phyloP scores from a whole-genome alignment of 2,797 vertebrate genomes.

The Pitangus sulphuratus region DNA sequence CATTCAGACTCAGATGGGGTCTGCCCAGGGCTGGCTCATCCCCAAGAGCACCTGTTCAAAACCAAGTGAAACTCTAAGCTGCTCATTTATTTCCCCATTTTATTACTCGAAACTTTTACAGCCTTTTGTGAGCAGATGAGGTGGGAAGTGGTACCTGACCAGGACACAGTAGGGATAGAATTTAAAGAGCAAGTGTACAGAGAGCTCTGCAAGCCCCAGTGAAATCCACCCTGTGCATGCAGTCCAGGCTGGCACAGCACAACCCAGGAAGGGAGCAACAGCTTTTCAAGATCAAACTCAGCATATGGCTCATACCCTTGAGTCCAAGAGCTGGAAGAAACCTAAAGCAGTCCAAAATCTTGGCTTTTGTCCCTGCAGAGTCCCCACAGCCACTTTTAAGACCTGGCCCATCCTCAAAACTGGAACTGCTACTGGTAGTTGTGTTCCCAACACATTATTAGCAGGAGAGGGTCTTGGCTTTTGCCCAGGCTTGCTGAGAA shows the following conservation, averaged over 20 bases:
- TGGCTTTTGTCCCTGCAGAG: background rate
- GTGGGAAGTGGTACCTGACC: background rate
- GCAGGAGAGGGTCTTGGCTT: conserved; percentile 9
- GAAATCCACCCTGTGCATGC: fast-evolving
- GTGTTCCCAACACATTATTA: background rate
- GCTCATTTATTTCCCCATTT: background rate
- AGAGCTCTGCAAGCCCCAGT: background rate
- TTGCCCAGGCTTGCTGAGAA: background rate
- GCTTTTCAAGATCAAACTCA: background rate
- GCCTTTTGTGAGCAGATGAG: background rate
- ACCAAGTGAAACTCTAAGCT: background rate
- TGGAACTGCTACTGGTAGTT: background rate
- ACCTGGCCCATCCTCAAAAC: background rate
- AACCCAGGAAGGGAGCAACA: background rate
- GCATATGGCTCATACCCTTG: fast-evolving
- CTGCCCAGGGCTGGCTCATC: background rate
- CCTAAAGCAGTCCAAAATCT: background rate
- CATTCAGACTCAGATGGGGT: background rate
- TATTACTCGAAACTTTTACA: background rate
- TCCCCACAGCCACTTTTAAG: background rate
- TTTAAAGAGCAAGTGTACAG: background rate
- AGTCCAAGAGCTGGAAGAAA: background rate
- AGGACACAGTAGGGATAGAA: background rate
- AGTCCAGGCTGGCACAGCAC: background rate
- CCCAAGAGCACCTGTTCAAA: background rate